A percentile compares a stretch with the other conserved stretches of the same genome.
Evolutionary conservation across 1,140 invertebrate species (phyloP).

Genomic region (Neodiprion fabricii): DNA sequence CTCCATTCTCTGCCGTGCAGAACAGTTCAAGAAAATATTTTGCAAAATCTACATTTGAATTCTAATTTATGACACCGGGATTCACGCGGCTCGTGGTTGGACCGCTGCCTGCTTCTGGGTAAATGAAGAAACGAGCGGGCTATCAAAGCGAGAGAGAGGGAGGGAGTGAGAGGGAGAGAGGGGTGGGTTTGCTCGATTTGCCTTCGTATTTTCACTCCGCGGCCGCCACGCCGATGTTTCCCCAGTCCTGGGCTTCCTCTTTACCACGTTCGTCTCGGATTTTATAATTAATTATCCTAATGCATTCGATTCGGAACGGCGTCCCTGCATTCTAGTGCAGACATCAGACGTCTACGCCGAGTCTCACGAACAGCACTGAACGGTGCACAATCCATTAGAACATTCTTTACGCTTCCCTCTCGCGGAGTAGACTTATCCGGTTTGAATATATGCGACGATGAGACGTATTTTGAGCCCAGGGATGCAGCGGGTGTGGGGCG

Average conservation of each 20-base stretch:
- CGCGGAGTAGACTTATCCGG: neutral
- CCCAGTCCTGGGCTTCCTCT: slow-evolving; percentile 16
- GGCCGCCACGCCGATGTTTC: slow-evolving; percentile 11
- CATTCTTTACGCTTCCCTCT: neutral
- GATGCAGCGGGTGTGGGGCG: no score
- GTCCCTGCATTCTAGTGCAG: neutral
- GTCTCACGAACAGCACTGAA: neutral
- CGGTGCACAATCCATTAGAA: neutral
- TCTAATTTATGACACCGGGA: slow-evolving; percentile 40
- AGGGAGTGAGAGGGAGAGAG: slow-evolving; percentile 30
- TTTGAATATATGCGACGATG: neutral
- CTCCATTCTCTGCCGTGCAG: neutral
- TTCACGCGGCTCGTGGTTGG: slow-evolving; percentile 24
- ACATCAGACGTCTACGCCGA: neutral
- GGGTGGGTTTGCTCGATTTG: slow-evolving; percentile 39
- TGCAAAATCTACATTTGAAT: slow-evolving; percentile 50
- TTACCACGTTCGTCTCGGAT: slow-evolving; percentile 26
- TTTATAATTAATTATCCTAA: slow-evolving; percentile 48
- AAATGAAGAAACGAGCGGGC: slow-evolving; percentile 30
- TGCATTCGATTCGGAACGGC: slow-evolving; percentile 37
- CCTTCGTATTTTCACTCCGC: slow-evolving; percentile 36
- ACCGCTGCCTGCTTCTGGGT: slow-evolving; percentile 25
- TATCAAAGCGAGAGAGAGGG: slow-evolving; percentile 26
- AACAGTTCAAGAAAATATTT: slow-evolving; percentile 40
- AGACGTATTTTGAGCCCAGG: neutral